Base-by-base conservation (phyloP, 2,797 vertebrate genomes). In the Arctocebus calabarensis region DNA sequence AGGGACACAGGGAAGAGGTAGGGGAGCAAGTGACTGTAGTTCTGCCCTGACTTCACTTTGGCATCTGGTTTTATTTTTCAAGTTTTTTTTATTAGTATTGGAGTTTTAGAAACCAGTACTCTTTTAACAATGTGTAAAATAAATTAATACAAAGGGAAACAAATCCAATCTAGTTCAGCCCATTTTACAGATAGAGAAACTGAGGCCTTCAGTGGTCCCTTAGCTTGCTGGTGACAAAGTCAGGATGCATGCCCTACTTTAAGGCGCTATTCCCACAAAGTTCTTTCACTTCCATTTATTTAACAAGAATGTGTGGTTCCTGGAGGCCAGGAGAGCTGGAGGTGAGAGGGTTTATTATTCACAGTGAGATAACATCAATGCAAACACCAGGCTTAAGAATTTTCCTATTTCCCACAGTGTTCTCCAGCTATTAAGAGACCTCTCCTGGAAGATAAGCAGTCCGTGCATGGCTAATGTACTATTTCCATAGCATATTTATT, bases 401-500 rank as follows among this genome's bases (percentile, higher is more conserved):
- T 62, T 75, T 71, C 14, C 40, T 59, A 8, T 62, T 61, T 81
- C 71, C 59, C 17, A 6, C 85, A 37, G 25, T 2, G 1, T 40
- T 79, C 90, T 77, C 81, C 27, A 61, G 64, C 70, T 61, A 64
- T 75, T 68, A 19, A 27, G 74, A 68, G 9, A 61, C 86, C 84
- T 86, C 79, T 85, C 16, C 70, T 17, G 34, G 92, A 29, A 75
- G 70, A 85, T 43, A 48, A 66, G 59, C 16, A 19, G 7, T 52
- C 32, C 25, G 92, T 29, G 4, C 71, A 4, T 7, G 1, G 40
- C 40, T 45, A 68, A 94, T 62, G 20, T n/a, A 64, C 64, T 64
- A 81, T 85, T 94, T 95, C 77, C 45, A 34, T 6, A 70, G 52
- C 55, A 20, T 57, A 62, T 82, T 96, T 91, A 91, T 93, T 82